These are phyloP conservation scores for Cardinalis cardinalis DNA, from an alignment of 2,113 vertebrate species.

Conservation along the genomic window DNA sequence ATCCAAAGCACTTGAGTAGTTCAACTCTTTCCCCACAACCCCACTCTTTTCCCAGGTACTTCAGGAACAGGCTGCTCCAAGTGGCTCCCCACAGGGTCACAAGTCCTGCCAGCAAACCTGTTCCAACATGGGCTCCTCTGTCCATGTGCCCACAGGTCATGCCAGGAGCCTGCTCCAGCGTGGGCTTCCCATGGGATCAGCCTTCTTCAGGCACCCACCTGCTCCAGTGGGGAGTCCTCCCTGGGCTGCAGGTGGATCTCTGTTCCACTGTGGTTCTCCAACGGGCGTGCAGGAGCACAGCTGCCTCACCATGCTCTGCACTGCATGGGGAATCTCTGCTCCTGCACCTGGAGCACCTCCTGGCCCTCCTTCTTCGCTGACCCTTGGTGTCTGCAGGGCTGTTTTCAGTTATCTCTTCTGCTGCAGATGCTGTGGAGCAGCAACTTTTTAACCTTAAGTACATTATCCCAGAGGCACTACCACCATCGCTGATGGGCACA, in stretches of 20 bases:
- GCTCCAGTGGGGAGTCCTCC: not conserved
- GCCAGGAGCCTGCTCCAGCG: not conserved
- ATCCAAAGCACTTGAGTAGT: not conserved
- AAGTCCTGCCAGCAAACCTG: not conserved
- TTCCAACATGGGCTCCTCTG: not conserved
- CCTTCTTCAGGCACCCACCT: not conserved
- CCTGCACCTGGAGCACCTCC: not conserved
- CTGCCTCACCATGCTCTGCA: not conserved
- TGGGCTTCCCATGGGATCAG: not conserved
- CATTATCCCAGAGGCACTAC: not conserved
- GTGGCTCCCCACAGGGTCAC: too few relatives aligned
- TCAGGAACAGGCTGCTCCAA: not conserved
- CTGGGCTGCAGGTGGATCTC: not conserved
- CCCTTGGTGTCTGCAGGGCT: not conserved
- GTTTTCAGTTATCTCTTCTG: not conserved
- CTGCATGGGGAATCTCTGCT: not conserved
- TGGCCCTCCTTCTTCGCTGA: not conserved
- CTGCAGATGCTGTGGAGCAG: not conserved
- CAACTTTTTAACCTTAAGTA: not conserved
- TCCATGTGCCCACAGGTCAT: not conserved
- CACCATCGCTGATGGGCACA: rapidly evolving
- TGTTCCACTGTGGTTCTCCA: not conserved
- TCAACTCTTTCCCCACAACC: not conserved
- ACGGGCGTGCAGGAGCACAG: not conserved
- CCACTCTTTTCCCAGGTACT: not conserved